Evolutionary conservation across 2,113 vertebrate genomes (phyloP).

Genomic region (Myotis yumanensis): DNA sequence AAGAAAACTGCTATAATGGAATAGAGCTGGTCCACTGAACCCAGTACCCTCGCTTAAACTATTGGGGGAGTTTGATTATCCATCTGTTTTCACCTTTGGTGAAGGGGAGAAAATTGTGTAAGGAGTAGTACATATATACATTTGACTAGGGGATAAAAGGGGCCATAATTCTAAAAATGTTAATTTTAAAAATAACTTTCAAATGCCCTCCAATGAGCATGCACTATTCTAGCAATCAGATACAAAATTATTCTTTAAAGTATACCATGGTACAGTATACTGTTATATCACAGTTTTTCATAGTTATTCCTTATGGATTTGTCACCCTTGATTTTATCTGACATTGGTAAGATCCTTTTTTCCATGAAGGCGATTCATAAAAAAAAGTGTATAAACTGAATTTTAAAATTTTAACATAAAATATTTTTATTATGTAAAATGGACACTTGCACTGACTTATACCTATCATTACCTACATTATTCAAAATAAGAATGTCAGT

Average conservation of each 20-base stretch:
- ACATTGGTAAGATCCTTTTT: neutral
- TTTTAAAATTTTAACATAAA: neutral
- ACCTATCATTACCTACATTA: neutral
- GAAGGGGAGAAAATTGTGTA: conserved; percentile 1
- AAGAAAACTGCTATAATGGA: neutral
- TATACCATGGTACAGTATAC: neutral
- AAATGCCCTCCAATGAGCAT: neutral
- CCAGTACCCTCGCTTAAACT: neutral
- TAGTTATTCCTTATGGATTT: neutral
- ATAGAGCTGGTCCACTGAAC: neutral
- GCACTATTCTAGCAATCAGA: neutral
- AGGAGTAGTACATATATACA: neutral
- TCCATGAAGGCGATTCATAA: conserved; percentile 8
- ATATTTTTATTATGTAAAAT: neutral
- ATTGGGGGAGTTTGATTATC: neutral
- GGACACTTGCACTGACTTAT: neutral
- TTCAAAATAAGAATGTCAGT: neutral
- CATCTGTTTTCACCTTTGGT: neutral
- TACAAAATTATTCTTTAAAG: neutral
- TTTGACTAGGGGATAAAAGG: neutral
- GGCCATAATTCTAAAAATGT: neutral
- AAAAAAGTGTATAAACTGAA: neutral
- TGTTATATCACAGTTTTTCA: neutral
- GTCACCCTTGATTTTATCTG: conserved; percentile 35
- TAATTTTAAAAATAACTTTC: neutral